These are phyloP conservation scores for Alouatta palliata DNA, from an alignment of 2,113 vertebrate genomes.

Conservation along the genomic window DNA sequence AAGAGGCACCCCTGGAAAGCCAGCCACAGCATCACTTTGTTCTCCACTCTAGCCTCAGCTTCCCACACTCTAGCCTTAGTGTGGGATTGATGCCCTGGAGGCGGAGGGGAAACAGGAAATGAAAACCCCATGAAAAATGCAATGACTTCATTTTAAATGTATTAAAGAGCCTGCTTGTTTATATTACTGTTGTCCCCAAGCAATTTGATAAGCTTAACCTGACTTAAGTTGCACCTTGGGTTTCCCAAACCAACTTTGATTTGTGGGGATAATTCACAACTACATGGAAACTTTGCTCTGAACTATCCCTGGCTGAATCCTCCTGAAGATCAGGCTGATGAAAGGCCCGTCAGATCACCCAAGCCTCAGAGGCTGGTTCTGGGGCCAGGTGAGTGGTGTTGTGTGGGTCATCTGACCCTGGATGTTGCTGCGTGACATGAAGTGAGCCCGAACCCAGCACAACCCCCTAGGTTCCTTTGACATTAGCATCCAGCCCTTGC, in stretches of 20 bases:
- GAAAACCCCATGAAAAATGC: conserved; percentile 72
- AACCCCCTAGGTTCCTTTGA: not conserved
- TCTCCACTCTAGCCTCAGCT: not conserved
- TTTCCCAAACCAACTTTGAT: conserved; percentile 57
- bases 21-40: not conserved
- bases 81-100: not conserved
- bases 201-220: conserved; percentile 37
- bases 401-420: not conserved
- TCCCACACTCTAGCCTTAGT: not conserved
- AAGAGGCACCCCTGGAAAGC: not conserved
- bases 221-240: conserved; percentile 42
- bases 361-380: not conserved
- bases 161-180: conserved; percentile 52
- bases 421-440: no score
- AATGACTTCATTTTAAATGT: conserved; percentile 44
- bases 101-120: conserved; percentile 1
- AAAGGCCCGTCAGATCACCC: not conserved
- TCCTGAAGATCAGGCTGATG: not conserved
- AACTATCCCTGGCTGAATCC: not conserved
- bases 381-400: not conserved
- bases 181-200: conserved; percentile 33
- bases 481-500: not conserved
- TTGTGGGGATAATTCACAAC: conserved; percentile 42
- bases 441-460: not conserved
- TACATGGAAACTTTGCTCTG: conserved; percentile 33